A percentile compares a stretch with the other conserved stretches of the same genome.
These are phyloP conservation scores for Equus quagga DNA, from an alignment of 2,113 vertebrate species.

Conservation along the genomic window DNA sequence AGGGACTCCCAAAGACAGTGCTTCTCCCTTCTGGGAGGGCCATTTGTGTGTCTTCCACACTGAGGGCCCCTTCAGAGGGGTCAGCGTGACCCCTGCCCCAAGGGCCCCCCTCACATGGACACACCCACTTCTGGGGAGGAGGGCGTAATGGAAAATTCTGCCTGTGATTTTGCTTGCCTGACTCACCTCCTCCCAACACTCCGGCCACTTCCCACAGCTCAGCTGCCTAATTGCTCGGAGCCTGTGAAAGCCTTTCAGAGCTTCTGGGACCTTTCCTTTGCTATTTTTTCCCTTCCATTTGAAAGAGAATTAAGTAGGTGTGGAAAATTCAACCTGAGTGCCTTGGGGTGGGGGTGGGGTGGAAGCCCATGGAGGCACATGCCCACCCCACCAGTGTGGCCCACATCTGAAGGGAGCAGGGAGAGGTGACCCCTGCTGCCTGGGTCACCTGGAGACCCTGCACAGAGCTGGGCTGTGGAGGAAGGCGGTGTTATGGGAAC, in stretches of 20 bases:
- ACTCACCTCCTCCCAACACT: neutral
- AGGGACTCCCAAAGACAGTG: accelerated
- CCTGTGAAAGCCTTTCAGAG: constrained; percentile 37
- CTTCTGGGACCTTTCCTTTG: constrained; percentile 16
- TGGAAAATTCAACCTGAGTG: neutral
- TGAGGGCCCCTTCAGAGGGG: neutral
- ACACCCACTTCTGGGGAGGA: accelerated
- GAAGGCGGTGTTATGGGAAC: neutral
- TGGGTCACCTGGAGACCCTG: neutral
- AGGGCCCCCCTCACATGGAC: neutral
- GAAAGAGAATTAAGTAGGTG: constrained; percentile 21
- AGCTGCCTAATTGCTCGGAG: constrained; percentile 37
- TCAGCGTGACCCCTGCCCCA: accelerated
- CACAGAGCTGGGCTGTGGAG: neutral
- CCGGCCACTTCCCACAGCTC: neutral
- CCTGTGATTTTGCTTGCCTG: neutral
- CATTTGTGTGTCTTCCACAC: accelerated
- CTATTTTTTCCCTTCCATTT: constrained; percentile 34
- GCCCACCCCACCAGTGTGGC: accelerated
- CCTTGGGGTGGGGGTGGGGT: neutral
- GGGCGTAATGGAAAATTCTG: constrained; percentile 36
- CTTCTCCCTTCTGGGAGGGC: neutral
- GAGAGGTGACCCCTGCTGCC: neutral
- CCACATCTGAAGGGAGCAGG: neutral
- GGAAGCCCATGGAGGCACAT: accelerated